These are phyloP conservation scores for Apotomis betuletana DNA, from an alignment of 2,888 invertebrate species.

Conservation along the genomic window DNA sequence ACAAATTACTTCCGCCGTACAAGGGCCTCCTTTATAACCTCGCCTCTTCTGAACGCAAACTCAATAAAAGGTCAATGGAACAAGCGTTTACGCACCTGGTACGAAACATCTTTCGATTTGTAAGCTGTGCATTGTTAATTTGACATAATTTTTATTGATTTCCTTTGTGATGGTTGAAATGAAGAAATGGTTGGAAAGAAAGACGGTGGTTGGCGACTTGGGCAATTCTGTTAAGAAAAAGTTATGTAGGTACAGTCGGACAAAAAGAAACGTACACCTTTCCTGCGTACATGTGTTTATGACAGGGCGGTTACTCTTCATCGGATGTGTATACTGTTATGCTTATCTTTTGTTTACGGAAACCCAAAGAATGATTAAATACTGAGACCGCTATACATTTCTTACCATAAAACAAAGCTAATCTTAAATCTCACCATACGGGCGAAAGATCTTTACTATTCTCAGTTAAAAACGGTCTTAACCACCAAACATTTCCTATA, in stretches of 20 bases:
- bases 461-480: not conserved
- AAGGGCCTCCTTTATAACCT: conserved; percentile 37
- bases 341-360: not conserved
- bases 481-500: not conserved
- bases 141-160: conserved; percentile 41
- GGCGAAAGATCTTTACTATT: not conserved
- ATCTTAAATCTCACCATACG: conserved; percentile 7
- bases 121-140: conserved; percentile 40
- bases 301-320: not conserved
- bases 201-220: not conserved
- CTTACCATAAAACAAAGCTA: not conserved
- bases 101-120: conserved; percentile 51
- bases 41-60: conserved; percentile 43
- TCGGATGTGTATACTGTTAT: not conserved
- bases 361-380: not conserved
- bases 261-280: too few relatives aligned
- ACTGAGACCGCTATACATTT: not conserved
- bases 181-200: conserved; percentile 3
- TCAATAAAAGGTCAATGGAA: conserved; percentile 53
- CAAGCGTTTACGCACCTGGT: conserved; percentile 49
- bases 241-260: too few relatives aligned
- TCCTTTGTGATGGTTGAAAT: conserved; percentile 15
- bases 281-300: not conserved
- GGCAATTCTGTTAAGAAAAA: too few relatives aligned
- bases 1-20: conserved; percentile 58